Evolutionary conservation across 1,140 invertebrate species (phyloP), one percentile per base, ranked within the genome.

Genomic region (Saccostrea echinata): DNA sequence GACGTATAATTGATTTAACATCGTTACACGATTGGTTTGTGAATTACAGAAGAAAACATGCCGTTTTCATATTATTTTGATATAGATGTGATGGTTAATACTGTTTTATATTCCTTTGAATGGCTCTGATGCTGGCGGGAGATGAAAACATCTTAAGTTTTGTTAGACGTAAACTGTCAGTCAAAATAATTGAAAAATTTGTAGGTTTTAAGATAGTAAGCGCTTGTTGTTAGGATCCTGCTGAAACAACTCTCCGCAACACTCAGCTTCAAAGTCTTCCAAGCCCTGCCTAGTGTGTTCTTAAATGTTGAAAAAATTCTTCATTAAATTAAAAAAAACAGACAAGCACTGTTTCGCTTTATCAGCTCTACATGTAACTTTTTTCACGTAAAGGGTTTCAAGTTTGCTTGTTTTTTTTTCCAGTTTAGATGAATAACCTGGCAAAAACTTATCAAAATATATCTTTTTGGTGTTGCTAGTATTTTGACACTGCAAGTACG

Each of bases 151-250:
- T 76, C 68, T 76, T 76, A 76, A 27, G 27, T 76, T 76, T 76
- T 35, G 27, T 76, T 11, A 76, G 68, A 76, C 68, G 68, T 76
- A 76, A 43, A 76, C 68, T 76, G 68, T 76, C 68, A 76, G 68
- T 76, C 68, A 76, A 76, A 76, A 30, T 76, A 76, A 76, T 76
- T 76, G 68, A 76, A 76, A 76, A 76, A 76, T 76, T 76, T 76
- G 68, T 76, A 30, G 68, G 27, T 76, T 76, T 76, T 76, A 13
- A 76, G 68, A 76, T 76, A 76, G 27, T 76, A 76, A 76, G 68
- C 33, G 68, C 27, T 27, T 30, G 68, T 76, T 76, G 43, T 33
- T 33, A 76, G 68, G 68, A 33, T 27, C 68, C 68, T 27, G 24
- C 68, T 27, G 68, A 3, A 30, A 16, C 24, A 76, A 27, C 68